A percentile compares a stretch with the other conserved stretches of the same genome.
Evolutionary conservation across 2,797 vertebrate species (phyloP).

Genomic region (Phrynocephalus guinanensis): DNA sequence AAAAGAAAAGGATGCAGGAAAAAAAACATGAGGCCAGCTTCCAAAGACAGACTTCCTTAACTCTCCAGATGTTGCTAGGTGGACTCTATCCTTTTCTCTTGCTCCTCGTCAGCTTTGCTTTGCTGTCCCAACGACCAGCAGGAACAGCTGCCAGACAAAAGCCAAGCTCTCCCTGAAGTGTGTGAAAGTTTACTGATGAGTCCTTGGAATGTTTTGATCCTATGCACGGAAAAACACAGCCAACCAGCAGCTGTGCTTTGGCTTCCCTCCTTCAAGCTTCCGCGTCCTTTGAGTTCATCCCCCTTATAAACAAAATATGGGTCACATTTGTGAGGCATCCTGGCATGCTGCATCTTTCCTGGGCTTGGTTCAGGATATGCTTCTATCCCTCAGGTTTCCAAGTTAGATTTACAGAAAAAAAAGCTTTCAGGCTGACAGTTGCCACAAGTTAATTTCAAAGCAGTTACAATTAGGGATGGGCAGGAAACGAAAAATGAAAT

Average conservation of each 20-base stretch:
- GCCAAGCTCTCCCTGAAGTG: slow-evolving; percentile 50
- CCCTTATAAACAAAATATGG: not conserved
- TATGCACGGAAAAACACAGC: slow-evolving; percentile 62
- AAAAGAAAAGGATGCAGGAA: not conserved
- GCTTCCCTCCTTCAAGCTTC: slow-evolving; percentile 54
- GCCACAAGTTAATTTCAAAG: slow-evolving; percentile 31
- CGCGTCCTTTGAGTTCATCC: slow-evolving; percentile 15
- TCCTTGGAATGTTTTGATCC: slow-evolving; percentile 48
- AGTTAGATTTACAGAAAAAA: slow-evolving; percentile 30
- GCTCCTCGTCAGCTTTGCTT: slow-evolving; percentile 8
- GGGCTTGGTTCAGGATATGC: slow-evolving; percentile 14
- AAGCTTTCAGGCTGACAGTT: slow-evolving; percentile 5
- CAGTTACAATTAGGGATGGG: not conserved
- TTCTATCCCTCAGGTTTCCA: slow-evolving; percentile 7
- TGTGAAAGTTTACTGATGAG: slow-evolving; percentile 52
- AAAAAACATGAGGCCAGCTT: not conserved
- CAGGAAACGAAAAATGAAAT: too few species aligned
- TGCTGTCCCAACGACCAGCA: slow-evolving; percentile 35
- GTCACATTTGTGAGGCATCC: not conserved
- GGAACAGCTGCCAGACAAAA: slow-evolving; percentile 60
- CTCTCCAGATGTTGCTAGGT: not conserved
- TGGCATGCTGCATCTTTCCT: not conserved
- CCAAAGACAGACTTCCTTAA: not conserved
- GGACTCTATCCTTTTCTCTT: not conserved
- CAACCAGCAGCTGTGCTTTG: slow-evolving; percentile 34